phyloP scores from a whole-genome alignment of 2,888 invertebrate genomes.

The Torymus auratus region DNA sequence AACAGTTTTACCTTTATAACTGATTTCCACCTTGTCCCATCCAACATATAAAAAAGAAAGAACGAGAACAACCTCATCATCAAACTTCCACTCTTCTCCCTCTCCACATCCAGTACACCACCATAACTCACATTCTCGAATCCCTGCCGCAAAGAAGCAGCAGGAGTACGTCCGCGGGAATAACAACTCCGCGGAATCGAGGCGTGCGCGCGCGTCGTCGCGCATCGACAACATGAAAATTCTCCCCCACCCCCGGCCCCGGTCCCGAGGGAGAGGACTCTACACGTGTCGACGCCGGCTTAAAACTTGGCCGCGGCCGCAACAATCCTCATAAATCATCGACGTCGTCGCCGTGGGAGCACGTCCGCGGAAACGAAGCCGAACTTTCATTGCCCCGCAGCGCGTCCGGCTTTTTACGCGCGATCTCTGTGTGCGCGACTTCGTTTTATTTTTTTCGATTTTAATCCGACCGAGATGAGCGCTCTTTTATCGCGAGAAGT shows the following conservation, averaged over 20 bases:
- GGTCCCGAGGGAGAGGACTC: slow-evolving; percentile 28
- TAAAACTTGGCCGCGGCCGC: slow-evolving; percentile 41
- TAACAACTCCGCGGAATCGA: background rate
- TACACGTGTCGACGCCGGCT: slow-evolving; percentile 50
- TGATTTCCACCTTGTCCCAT: too few species aligned
- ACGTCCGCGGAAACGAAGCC: slow-evolving; percentile 48
- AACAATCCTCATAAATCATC: slow-evolving; percentile 57
- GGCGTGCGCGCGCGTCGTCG: slow-evolving; percentile 1
- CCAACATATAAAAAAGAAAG: too few species aligned
- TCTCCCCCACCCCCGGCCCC: background rate
- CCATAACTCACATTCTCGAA: background rate
- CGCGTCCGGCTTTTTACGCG: background rate
- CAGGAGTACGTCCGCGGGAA: too few species aligned
- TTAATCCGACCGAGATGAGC: slow-evolving; percentile 24
- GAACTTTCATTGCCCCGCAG: slow-evolving; percentile 49
- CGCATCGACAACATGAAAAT: slow-evolving; percentile 40
- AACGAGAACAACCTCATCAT: too few species aligned
- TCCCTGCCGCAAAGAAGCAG: background rate
- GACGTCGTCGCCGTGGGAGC: slow-evolving; percentile 24
- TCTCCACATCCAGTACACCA: too few species aligned
- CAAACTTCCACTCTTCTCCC: too few species aligned
- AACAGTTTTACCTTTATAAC: too few species aligned
- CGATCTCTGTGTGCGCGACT: background rate
- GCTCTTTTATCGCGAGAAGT: slow-evolving; percentile 38
- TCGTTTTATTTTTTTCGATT: slow-evolving; percentile 41